Evolutionary conservation across 1,140 invertebrate species (phyloP), one percentile per base, ranked within the genome.

Genomic region (Aplysia californica): DNA sequence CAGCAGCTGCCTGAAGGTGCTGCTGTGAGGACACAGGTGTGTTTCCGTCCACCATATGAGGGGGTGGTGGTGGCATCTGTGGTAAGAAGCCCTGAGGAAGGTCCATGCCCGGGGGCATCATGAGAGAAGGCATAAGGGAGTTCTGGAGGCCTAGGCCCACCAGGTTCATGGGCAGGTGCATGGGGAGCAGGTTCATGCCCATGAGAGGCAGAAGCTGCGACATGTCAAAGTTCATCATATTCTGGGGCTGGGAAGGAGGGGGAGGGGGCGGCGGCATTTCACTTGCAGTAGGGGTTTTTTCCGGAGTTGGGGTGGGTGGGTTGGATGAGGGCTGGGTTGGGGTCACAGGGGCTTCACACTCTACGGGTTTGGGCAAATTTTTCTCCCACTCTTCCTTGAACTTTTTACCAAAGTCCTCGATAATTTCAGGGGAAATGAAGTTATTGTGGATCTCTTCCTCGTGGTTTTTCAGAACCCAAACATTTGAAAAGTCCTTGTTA

Each of bases 381-480:
- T 88, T 86, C 69, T 90, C 85, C 75, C 85, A 86, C 39, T 88
- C 85, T 56, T 83, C 81, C 67, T 83, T 85, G 56, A 90, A 96
- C 83, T 95, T 94, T 89, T 97, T 94, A 38, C 96, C 95, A 90
- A 97, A 97, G 88, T 95, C 94, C 91, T 97, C 96, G 59, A 98
- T 91, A 85, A 95, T 94, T 84, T 96, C 94, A 31, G 95, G 91
- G 20, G 96, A 96, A 71, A 98, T 95, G 87, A 96, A 91, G 88
- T 96, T 94, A 86, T 95, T 94, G 90, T 98, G 97, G 77, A 97
- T 94, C 92, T 98, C 96, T 92, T 98, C 96, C 90, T 95, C 95
- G 89, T 98, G 96, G 80, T 96, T 95, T 90, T 98, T 98, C 86
- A 98, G 91, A 76, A 98, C 96, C 94, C 96, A 98, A 75, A 97